phyloP scores from a whole-genome alignment of 2,888 invertebrate genomes.

The Lithophane ornitopus region DNA sequence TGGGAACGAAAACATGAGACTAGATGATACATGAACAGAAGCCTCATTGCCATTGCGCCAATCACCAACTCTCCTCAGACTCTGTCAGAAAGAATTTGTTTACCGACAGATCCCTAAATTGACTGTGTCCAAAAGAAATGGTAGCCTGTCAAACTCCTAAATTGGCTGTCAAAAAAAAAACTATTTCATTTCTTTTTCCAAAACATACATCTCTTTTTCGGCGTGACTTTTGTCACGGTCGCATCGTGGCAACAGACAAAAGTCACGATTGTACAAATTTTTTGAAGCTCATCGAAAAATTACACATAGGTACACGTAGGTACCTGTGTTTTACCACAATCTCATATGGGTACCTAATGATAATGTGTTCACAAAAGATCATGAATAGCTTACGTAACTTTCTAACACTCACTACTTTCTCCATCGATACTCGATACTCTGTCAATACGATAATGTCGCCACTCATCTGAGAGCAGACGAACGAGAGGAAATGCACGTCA shows the following conservation, averaged over 20 bases:
- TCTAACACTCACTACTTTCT: conserved; percentile 57
- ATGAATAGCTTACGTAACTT: conserved; percentile 55
- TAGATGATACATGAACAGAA: neutral
- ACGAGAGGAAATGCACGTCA: conserved; percentile 28
- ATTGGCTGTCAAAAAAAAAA: neutral
- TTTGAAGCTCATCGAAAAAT: neutral
- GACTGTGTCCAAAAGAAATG: neutral
- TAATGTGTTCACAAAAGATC: conserved; percentile 48
- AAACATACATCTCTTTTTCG: neutral
- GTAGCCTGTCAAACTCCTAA: neutral
- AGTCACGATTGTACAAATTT: neutral
- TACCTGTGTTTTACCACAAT: conserved; percentile 27
- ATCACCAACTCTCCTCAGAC: neutral
- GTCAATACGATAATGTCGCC: conserved; percentile 59
- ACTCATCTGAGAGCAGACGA: conserved; percentile 34
- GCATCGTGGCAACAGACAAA: neutral
- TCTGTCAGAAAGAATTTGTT: neutral
- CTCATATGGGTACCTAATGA: neutral
- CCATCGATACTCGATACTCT: conserved; percentile 54
- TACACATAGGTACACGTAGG: neutral
- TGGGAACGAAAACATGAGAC: conserved; percentile 22
- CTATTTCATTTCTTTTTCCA: neutral
- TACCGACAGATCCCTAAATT: neutral
- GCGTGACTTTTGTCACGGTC: neutral
- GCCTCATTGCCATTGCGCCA: too few species aligned